Evolutionary conservation across 2,888 invertebrate genomes (phyloP), one percentile per base, ranked within the genome.

Genomic region (Ectobius pallidus): DNA sequence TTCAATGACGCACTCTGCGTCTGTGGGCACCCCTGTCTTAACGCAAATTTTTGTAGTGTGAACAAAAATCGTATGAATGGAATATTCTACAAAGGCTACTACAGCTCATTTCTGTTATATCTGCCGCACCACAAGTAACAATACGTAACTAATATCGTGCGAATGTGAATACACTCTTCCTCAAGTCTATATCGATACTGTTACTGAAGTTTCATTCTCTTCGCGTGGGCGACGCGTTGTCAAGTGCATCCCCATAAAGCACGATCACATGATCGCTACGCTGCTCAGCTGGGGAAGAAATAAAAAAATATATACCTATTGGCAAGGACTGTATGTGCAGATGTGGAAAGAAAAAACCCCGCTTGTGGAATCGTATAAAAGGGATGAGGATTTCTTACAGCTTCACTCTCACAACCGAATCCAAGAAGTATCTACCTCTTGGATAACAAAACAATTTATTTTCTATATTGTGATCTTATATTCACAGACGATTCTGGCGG

Each of bases 271-370:
- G 58, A 58, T 58, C 27, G n/a, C 58, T 58, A 20, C 34, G 34
- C 22, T 52, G 52, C 52, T 16, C n/a, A 25, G 52, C 25, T 14
- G 25, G 52, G n/a, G 22, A 52, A 9, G 39, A 6, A 14, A 6
- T 39, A 14, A 39, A 39, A 39, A 39, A 39, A 52, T 3, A 32
- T 16, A 32, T 14, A 27, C 27, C 2, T 30, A 16, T 58, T 58
- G n/a, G 46, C 65, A 65, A 65, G 65, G 65, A 44, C 65, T 65
- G 58, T 0, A 27, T 58, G 58, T n/a, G 58, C 6, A 58, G 30
- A 58, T 58, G 58, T 58, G 58, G 58, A 58, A 58, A 46, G 46
- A 14, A n/a, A 58, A n/a, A 25, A 22, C 16, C 25, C 46, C 25
- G 65, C 18, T 30, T 16, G 46, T 4, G 25, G 46, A 46, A 44